These are phyloP conservation scores for Myrmecophaga tridactyla DNA, from an alignment of 2,113 vertebrate genomes.

Conservation along the genomic window DNA sequence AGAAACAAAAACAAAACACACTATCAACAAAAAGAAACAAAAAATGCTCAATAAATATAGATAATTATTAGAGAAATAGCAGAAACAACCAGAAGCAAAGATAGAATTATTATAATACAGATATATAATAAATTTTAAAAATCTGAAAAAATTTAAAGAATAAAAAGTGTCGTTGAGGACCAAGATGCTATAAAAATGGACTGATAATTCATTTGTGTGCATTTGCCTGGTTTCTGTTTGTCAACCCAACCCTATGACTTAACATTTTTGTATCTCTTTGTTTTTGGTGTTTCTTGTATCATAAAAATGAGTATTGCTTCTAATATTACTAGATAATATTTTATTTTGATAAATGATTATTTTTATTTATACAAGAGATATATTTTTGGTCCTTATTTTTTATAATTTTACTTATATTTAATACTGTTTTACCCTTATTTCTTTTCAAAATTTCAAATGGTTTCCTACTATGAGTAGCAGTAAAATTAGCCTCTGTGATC, in stretches of 20 bases:
- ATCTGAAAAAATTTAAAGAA: neutral
- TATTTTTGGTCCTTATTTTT: neutral
- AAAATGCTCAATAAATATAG: neutral
- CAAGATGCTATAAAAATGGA: neutral
- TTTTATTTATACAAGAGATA: neutral
- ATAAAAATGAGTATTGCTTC: neutral
- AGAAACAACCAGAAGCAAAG: neutral
- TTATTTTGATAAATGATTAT: neutral
- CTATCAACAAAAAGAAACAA: neutral
- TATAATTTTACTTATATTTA: neutral
- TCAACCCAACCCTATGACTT: neutral
- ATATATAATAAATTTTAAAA: neutral
- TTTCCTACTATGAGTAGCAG: neutral
- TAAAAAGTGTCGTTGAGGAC: neutral
- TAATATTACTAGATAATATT: neutral
- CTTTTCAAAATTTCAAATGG: neutral
- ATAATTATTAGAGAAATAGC: neutral
- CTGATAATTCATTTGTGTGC: neutral
- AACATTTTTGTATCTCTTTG: neutral
- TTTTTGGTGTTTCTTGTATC: neutral
- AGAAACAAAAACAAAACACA: neutral
- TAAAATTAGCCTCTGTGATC: neutral
- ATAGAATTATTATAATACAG: neutral
- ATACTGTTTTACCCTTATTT: neutral
- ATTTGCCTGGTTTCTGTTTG: neutral